Percentiles rank a stretch among this genome's conserved stretches.
Evolutionary conservation across 2,797 vertebrate genomes (phyloP).

Genomic region (Serranus cabrilla): DNA sequence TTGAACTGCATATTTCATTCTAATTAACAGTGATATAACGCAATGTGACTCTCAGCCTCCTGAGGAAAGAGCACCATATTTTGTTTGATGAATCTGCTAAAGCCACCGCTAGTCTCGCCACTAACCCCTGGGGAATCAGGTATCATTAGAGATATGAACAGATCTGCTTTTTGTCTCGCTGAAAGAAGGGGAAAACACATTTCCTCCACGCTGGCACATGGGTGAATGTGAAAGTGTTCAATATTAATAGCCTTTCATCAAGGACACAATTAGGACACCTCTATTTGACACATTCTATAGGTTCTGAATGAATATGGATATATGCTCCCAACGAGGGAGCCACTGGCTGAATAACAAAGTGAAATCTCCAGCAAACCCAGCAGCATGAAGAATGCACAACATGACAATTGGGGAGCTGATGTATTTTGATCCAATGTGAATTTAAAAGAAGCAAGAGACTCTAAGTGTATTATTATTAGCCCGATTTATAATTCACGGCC

Average conservation of each 20-base stretch:
- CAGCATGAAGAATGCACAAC: conserved; percentile 68
- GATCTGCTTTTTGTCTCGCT: conserved; percentile 84
- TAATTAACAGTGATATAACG: conserved; percentile 90
- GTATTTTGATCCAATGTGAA: conserved; percentile 76
- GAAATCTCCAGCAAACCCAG: conserved; percentile 62
- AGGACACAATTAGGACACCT: conserved; percentile 91
- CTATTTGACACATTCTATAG: conserved; percentile 88
- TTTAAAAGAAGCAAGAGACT: conserved; percentile 75
- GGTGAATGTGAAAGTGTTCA: conserved; percentile 84
- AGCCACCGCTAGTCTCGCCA: conserved; percentile 81
- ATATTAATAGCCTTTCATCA: conserved; percentile 91
- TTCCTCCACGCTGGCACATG: conserved; percentile 70
- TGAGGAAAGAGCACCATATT: conserved; percentile 84
- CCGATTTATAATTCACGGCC: conserved; percentile 78
- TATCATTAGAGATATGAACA: conserved; percentile 89
- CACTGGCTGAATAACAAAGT: conserved; percentile 82
- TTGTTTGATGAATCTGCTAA: conserved; percentile 89
- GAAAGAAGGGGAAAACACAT: conserved; percentile 70
- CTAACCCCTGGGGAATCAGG: conserved; percentile 87
- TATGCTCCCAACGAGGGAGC: conserved; percentile 79
- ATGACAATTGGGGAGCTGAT: conserved; percentile 73
- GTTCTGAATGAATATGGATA: conserved; percentile 86
- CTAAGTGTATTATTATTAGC: conserved; percentile 75
- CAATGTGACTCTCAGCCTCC: conserved; percentile 86
- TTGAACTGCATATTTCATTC: conserved; percentile 88